Evolutionary conservation across 92 coral and sea anemone genomes (phyloP).

Genomic region (Epizoanthus fatuus): DNA sequence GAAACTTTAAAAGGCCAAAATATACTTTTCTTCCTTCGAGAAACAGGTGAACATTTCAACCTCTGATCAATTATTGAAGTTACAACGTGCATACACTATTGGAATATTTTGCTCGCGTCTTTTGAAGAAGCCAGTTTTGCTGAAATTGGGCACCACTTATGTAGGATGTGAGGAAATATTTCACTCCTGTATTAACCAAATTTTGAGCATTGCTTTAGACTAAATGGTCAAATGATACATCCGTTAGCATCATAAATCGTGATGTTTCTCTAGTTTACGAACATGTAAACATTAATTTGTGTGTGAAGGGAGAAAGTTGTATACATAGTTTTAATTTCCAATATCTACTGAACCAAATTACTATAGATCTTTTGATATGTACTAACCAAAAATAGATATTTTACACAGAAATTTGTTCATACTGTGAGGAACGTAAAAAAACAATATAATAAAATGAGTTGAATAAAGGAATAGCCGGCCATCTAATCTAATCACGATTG

Average conservation of each 20-base stretch:
- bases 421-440: neutral
- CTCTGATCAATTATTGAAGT: slow-evolving; percentile 23
- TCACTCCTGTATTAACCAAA: too few relatives aligned
- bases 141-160: neutral
- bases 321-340: neutral
- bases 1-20: slow-evolving; percentile 29
- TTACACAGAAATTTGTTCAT: neutral
- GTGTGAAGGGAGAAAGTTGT: neutral
- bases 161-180: too few relatives aligned
- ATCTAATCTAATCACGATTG: neutral
- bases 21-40: neutral
- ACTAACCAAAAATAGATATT: slow-evolving; percentile 12
- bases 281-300: neutral
- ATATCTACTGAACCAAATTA: slow-evolving; percentile 13
- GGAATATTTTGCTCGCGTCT: neutral
- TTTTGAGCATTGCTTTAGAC: too few relatives aligned
- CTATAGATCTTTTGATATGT: slow-evolving; percentile 10
- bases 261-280: neutral
- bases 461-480: neutral
- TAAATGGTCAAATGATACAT: too few relatives aligned
- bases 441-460: neutral
- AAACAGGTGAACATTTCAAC: slow-evolving; percentile 17
- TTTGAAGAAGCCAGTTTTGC: neutral
- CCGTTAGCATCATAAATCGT: neutral
- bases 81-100: neutral